phyloP scores from a whole-genome alignment of 2,113 vertebrate species.

The Trichechus manatus region DNA sequence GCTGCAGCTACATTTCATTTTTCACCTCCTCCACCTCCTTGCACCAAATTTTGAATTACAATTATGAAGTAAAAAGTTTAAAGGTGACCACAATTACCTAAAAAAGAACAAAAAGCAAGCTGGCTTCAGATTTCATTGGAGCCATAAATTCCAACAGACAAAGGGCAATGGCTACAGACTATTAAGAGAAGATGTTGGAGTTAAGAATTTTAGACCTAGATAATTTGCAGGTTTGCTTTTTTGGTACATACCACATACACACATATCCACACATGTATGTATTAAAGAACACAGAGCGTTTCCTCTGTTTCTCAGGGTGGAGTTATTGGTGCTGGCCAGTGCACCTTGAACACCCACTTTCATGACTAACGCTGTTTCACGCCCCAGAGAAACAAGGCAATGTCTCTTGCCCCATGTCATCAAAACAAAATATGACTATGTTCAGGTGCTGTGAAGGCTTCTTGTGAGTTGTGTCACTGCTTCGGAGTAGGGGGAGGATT shows the following conservation, averaged over 20 bases:
- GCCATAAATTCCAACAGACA: background rate
- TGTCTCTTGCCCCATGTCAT: background rate
- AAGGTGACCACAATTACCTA: background rate
- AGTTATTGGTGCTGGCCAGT: background rate
- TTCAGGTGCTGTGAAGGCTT: background rate
- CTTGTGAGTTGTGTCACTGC: background rate
- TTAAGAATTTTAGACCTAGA: background rate
- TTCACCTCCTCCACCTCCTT: background rate
- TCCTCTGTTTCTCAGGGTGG: background rate
- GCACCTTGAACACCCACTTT: rapidly evolving
- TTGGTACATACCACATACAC: too few relatives aligned
- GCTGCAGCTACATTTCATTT: background rate
- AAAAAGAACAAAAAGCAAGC: background rate
- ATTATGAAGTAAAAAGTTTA: background rate
- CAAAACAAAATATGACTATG: background rate
- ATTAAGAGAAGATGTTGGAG: background rate
- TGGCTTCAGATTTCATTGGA: background rate
- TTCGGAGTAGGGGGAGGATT: background rate
- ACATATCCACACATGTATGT: rapidly evolving
- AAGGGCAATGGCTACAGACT: background rate
- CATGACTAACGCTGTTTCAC: rapidly evolving
- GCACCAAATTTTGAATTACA: background rate
- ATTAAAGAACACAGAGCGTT: background rate
- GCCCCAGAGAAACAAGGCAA: background rate
- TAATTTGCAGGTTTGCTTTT: background rate